Evolutionary conservation across 2,888 invertebrate genomes (phyloP).

Genomic region (Drosophila borealis): DNA sequence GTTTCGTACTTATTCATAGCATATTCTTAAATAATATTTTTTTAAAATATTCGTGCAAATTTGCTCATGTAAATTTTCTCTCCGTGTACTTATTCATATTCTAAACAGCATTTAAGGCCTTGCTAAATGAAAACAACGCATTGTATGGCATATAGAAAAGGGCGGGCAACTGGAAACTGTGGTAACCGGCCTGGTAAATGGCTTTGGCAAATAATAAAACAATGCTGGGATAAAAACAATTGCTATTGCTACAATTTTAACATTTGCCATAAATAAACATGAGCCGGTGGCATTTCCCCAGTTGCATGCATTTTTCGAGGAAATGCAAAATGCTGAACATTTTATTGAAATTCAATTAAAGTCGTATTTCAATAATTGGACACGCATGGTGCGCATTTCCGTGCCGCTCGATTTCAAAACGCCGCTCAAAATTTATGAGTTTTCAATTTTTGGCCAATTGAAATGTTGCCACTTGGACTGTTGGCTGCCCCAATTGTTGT

Average conservation of each 20-base stretch:
- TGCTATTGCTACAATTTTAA: constrained; percentile 69
- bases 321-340: constrained; percentile 71
- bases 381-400: constrained; percentile 84
- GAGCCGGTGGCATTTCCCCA: constrained; percentile 57
- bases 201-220: constrained; percentile 77
- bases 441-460: constrained; percentile 76
- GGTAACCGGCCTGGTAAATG: constrained; percentile 41
- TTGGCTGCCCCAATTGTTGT: constrained; percentile 9
- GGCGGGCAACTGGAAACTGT: constrained; percentile 9
- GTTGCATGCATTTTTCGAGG: constrained; percentile 31
- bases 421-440: constrained; percentile 78
- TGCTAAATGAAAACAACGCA: constrained; percentile 22
- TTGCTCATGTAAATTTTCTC: constrained; percentile 4
- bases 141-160: constrained; percentile 8
- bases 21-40: too few relatives aligned
- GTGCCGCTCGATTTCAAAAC: constrained; percentile 68
- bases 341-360: constrained; percentile 83
- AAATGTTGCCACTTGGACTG: constrained; percentile 75
- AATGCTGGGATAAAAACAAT: constrained; percentile 69
- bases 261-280: constrained; percentile 76
- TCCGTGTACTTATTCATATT: constrained; percentile 48
- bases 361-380: constrained; percentile 84
- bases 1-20: too few relatives aligned
- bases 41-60: too few relatives aligned
- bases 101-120: constrained; percentile 65